Evolutionary conservation across 2,113 vertebrate genomes (phyloP).

Genomic region (Ploceus nigricollis): DNA sequence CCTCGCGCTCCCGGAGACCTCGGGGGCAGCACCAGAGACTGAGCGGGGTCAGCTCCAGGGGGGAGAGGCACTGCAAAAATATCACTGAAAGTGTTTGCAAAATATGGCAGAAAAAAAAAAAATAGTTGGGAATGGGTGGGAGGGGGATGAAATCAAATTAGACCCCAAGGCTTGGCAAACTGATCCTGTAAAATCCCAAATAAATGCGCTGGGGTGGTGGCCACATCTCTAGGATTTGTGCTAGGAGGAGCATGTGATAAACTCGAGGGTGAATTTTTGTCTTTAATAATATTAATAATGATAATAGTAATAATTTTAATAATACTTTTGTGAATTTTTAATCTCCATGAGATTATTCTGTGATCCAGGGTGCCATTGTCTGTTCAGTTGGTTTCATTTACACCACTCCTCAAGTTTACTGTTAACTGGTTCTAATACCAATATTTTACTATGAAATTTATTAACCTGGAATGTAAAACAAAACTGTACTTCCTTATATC

Average conservation of each 20-base stretch:
- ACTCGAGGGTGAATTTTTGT: slow-evolving; percentile 58
- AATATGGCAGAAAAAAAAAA: not conserved
- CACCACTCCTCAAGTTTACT: slow-evolving; percentile 55
- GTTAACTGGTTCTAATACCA: slow-evolving; percentile 33
- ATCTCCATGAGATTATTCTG: slow-evolving; percentile 77
- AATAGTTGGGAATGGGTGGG: not conserved
- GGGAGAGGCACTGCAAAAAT: not conserved
- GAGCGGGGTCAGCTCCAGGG: not conserved
- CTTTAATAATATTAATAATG: slow-evolving; percentile 29
- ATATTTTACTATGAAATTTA: slow-evolving; percentile 34
- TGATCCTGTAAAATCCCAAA: not conserved
- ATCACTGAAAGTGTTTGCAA: not conserved
- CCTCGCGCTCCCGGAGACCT: not conserved
- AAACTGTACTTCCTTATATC: not conserved
- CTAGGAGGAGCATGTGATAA: slow-evolving; percentile 53
- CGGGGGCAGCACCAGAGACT: not conserved
- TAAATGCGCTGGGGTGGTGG: slow-evolving; percentile 22
- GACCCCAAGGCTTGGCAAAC: not conserved
- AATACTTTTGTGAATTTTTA: slow-evolving; percentile 65
- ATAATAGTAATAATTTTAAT: slow-evolving; percentile 60
- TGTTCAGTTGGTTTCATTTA: slow-evolving; percentile 56
- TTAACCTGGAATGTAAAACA: slow-evolving; percentile 47
- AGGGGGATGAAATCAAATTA: not conserved
- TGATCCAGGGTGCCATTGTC: slow-evolving; percentile 75
- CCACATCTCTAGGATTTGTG: slow-evolving; percentile 53